Base-by-base conservation (phyloP, 2,113 vertebrate genomes). In the Siniperca knerii region DNA sequence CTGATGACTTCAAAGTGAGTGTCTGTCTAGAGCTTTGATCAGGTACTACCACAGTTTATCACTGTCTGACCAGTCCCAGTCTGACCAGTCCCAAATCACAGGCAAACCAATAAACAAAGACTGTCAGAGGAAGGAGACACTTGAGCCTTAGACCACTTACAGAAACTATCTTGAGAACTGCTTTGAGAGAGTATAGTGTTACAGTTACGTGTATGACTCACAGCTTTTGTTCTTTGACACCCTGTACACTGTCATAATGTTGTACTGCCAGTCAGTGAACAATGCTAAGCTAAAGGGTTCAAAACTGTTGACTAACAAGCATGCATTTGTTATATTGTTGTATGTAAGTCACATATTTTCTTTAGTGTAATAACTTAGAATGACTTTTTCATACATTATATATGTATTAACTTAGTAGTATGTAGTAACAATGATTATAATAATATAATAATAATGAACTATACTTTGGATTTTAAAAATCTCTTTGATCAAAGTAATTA, bases 1-100 rank as follows among this genome's bases (percentile, higher is more conserved):
- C 98, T 0, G 98, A 99, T 87, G 97, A 99, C 93, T 99, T 99
- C 94, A 98, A 97, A 96, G 98, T 99, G 96, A 96, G 94, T 84
- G 50, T 83, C 23, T 55, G 42, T 85, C 64, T 75, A 78, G 58
- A 72, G 54, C 21, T 79, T 35, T 79, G 42, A 82, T 67, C 74
- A 79, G 86, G 85, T 84, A 74, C 80, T 64, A 33, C 33, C 64
- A 48, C 65, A 75, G 25, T 73, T 61, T 37, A 62, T 35, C 1
- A 44, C 48, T 33, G 50, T 25, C 68, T 57, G 10, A 65, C 48
- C 44, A 54, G 48, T 64, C 25, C 46, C 46, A 55, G n/a, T 81
- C 68, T 57, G 10, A 65, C 48, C 44, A 54, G 48, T 64, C 25
- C 46, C 46, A 55, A 46, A 69, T 13, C 23, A 68, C 11, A 57